Conservation (phyloP, 2,888 invertebrate species). For the Himalopsyche kuldschensis region DNA sequence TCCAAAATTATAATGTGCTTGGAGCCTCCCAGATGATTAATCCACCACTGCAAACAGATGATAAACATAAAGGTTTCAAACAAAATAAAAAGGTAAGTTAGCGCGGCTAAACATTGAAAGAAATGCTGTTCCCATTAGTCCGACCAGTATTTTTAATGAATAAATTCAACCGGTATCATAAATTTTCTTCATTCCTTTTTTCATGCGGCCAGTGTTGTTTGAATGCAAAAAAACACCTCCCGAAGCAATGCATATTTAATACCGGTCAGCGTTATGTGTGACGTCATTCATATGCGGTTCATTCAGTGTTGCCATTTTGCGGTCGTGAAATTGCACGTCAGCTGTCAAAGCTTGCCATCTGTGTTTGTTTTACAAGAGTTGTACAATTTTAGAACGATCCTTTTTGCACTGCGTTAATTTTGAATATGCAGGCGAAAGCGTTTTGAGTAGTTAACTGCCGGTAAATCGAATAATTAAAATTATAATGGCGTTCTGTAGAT, state of each 20-base stretch:
- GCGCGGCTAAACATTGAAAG: not conserved
- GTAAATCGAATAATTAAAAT: not conserved
- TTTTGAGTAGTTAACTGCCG: not conserved
- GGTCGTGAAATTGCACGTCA: not conserved
- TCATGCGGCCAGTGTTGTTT: not conserved
- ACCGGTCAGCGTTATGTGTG: not conserved
- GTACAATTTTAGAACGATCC: not conserved
- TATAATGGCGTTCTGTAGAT: not conserved
- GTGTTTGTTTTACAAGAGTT: not conserved
- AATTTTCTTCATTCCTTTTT: not conserved
- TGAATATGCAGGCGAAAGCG: slow-evolving; percentile 2
- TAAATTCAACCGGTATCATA: not conserved
- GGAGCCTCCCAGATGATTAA: too few relatives aligned
- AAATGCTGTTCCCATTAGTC: not conserved
- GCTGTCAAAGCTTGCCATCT: not conserved
- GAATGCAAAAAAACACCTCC: not conserved
- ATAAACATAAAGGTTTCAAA: not conserved
- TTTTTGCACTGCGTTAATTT: slow-evolving; percentile 13
- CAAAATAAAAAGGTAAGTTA: not conserved
- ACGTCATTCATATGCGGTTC: not conserved
- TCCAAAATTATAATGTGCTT: too few relatives aligned
- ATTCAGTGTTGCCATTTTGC: not conserved
- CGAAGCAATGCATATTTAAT: not conserved
- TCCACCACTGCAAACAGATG: too few relatives aligned
- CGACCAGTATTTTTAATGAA: not conserved